Evolutionary conservation across 1,140 invertebrate genomes (phyloP).

Genomic region (Drosophila teissieri): DNA sequence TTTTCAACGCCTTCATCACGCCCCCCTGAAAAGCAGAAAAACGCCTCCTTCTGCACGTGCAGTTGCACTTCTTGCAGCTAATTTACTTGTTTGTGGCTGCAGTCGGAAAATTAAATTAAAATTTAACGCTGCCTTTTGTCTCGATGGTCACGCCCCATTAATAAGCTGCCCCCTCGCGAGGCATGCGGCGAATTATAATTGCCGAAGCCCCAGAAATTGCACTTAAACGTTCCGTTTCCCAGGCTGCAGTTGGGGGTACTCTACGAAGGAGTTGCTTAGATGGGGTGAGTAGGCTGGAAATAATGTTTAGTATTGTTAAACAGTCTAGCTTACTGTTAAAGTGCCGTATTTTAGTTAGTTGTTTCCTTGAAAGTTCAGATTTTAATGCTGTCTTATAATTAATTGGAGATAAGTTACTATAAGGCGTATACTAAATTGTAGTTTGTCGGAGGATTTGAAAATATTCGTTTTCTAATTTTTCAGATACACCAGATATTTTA

Average conservation of each 20-base stretch:
- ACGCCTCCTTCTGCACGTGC: constrained; percentile 18
- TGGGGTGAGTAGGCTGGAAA: not conserved
- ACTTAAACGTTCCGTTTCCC: constrained; percentile 30
- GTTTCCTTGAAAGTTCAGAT: too few relatives aligned
- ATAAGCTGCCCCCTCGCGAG: constrained; percentile 6
- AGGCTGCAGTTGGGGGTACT: constrained; percentile 13
- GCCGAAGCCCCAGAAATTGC: constrained; percentile 27
- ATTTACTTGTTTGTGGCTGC: constrained; percentile 45
- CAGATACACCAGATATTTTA: too few relatives aligned
- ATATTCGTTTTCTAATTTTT: too few relatives aligned
- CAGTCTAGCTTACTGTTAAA: not conserved
- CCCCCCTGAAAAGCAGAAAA: not conserved
- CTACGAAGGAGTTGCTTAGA: too few relatives aligned
- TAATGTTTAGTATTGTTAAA: not conserved
- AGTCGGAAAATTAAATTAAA: constrained; percentile 47
- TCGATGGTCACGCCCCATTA: constrained; percentile 51
- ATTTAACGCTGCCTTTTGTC: constrained; percentile 41
- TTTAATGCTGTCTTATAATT: too few relatives aligned
- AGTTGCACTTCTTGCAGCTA: constrained; percentile 16
- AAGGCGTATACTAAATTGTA: too few relatives aligned
- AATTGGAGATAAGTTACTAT: too few relatives aligned
- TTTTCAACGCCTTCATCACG: constrained; percentile 36
- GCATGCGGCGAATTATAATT: constrained; percentile 41
- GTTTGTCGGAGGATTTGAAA: too few relatives aligned
- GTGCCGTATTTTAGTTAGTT: too few relatives aligned